phyloP scores from a whole-genome alignment of 30 jellyfish, hydroid and myxozoan species.

The Aurelia aurita complex sp. Pacific region DNA sequence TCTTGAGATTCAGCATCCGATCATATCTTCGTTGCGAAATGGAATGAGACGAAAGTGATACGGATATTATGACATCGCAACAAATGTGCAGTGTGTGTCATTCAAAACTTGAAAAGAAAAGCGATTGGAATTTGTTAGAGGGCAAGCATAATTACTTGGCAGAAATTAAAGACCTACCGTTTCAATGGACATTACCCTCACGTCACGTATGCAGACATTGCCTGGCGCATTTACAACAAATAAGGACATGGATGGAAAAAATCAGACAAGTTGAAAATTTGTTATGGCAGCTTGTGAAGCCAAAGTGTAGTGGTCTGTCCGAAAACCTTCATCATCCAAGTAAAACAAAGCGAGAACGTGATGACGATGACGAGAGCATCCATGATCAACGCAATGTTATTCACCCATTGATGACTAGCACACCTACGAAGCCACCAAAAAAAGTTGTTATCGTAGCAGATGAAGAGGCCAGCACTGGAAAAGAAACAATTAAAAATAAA shows the following conservation, averaged over 20 bases:
- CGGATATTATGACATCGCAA: too few relatives aligned
- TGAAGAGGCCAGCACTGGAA: too few relatives aligned
- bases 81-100: slow-evolving; percentile 1
- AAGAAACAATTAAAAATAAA: too few relatives aligned
- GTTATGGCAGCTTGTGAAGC: too few relatives aligned
- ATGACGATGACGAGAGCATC: too few relatives aligned
- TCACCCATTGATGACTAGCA: too few relatives aligned
- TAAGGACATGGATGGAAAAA: not conserved
- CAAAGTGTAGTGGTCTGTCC: too few relatives aligned
- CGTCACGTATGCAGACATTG: slow-evolving; percentile 11
- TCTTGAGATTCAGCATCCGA: not conserved
- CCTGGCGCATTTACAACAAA: not conserved
- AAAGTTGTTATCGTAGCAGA: too few relatives aligned
- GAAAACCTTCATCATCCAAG: too few relatives aligned
- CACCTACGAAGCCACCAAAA: too few relatives aligned
- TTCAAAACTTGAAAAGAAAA: not conserved
- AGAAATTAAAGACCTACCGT: slow-evolving; percentile 9
- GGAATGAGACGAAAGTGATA: not conserved
- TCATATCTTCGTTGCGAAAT: not conserved
- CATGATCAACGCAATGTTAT: too few relatives aligned
- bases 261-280: not conserved
- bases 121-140: slow-evolving; percentile 15
- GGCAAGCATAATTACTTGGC: slow-evolving; percentile 12
- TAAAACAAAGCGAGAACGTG: too few relatives aligned
- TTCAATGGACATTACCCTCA: not conserved